Evolutionary conservation across 2,888 invertebrate species (phyloP), one percentile per base, ranked within the genome.

Genomic region (Leptopilina drosophilae): DNA sequence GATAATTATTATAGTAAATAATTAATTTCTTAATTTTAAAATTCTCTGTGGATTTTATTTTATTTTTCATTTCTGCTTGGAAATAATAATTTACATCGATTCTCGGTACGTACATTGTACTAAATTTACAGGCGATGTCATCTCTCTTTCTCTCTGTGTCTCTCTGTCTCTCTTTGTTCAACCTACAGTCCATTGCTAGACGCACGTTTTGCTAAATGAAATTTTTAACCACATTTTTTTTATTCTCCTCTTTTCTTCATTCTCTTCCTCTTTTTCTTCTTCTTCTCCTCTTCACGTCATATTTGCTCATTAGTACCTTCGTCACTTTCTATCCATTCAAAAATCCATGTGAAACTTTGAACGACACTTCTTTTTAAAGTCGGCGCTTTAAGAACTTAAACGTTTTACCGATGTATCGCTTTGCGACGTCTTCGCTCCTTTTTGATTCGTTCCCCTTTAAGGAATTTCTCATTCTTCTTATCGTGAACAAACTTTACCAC

Each of bases 31-130:
- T 20, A 20, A 90, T 90, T 90, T 90, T 90, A 89, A 88, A 85
- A 81, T 85, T 86, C 89, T 90, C 89, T 89, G 88, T 88, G 86
- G 86, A 85, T 85, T 83, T 84, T 64, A 82, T 78, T 80, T n/a
- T n/a, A n/a, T n/a, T n/a, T n/a, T n/a, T n/a, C n/a, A n/a, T n/a
- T 77, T 65, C 84, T 88, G 87, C 87, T 80, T 83, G 83, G 87
- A 89, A 90, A 85, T 86, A 84, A 89, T 86, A 84, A 89, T 87
- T 90, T 90, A 90, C 87, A 87, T 86, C 88, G 87, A 90, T 90
- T 90, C 90, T 82, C 84, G 84, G 90, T 90, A 90, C 33, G 2
- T 42, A 42, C 8, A 42, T 42, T 6, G 42, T 8, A 8, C 3
- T 33, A 33, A 33, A 33, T 33, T 2, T 33, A 42, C 7, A 88